These are phyloP conservation scores for Clinocottus analis DNA, from an alignment of 2,113 vertebrate genomes.

Conservation along the genomic window DNA sequence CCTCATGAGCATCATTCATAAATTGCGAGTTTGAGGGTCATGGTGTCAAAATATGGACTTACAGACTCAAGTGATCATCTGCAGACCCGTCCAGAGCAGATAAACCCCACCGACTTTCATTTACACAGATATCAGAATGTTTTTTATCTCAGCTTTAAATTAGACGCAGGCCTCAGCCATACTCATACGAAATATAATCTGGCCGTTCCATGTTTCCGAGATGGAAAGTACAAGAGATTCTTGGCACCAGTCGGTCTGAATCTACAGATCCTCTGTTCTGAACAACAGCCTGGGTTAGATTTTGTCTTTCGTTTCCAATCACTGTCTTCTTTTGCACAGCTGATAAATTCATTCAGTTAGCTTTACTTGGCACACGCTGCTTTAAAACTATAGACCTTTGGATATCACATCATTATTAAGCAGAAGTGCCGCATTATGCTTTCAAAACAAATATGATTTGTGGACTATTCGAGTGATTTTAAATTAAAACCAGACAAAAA, in stretches of 20 bases:
- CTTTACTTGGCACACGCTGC: constrained; percentile 49
- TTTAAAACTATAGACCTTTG: constrained; percentile 35
- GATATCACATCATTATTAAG: constrained; percentile 46
- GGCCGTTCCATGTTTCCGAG: constrained; percentile 36
- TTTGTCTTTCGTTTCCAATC: constrained; percentile 69
- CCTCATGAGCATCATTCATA: constrained; percentile 47
- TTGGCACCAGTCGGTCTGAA: constrained; percentile 60
- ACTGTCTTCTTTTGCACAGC: constrained; percentile 39
- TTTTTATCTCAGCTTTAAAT: constrained; percentile 59
- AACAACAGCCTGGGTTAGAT: constrained; percentile 66
- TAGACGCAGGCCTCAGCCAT: constrained; percentile 41
- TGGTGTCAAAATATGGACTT: constrained; percentile 37
- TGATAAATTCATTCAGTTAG: constrained; percentile 61
- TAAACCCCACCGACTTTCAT: constrained; percentile 31
- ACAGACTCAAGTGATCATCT: constrained; percentile 36
- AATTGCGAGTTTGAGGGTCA: constrained; percentile 39
- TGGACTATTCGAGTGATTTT: constrained; percentile 24
- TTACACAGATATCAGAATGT: constrained; percentile 35
- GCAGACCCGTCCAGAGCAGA: constrained; percentile 34
- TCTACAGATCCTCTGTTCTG: constrained; percentile 32
- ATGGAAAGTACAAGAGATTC: constrained; percentile 49
- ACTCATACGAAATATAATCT: constrained; percentile 56
- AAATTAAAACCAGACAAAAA: constrained; percentile 63
- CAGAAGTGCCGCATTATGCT: constrained; percentile 31
- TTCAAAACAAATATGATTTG: constrained; percentile 60